Evolutionary conservation across 2,888 invertebrate genomes (phyloP), one percentile per base, ranked within the genome.

Genomic region (Drosophila paramelanica): DNA sequence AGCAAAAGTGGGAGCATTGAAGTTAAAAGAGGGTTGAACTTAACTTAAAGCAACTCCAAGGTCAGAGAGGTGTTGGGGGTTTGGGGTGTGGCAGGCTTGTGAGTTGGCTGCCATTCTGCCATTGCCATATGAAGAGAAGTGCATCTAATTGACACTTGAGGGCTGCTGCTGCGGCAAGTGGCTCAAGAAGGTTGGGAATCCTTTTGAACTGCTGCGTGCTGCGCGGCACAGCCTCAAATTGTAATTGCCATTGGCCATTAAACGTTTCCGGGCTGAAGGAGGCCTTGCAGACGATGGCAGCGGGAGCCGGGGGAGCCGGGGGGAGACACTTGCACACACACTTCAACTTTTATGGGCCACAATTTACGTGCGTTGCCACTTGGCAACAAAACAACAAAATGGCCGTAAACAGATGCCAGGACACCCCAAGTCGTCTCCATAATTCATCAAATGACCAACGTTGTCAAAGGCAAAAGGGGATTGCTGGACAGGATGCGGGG

Each of bases 131-230:
- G 60, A 67, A 61, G 68, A 67, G 79, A 87, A 87, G 82, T 82
- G 82, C 82, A 82, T 84, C 85, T 82, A 82, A 87, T 87, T 82
- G 82, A 87, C 85, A 82, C 82, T 87, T 67, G 82, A 82, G 84
- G 62, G 73, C 67, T 78, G 75, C 77, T 27, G 56, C 56, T 59
- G 49, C 46, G 80, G 69, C 78, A 79, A 79, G 78, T 80, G 78
- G 81, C 69, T 70, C 55, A 51, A 69, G 73, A 56, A 60, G 71
- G 71, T 67, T 83, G 70, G 38, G 58, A 74, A 74, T 62, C 74
- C 70, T 50, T 67, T 73, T 67, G 60, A 67, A 52, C 57, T 64
- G 65, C 58, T 57, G 42, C 55, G 58, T 55, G 59, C 13, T 13
- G 43, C 61, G 61, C 23, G 65, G 46, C 17, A 38, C 52, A 42